A percentile compares a stretch with the other conserved stretches of the same genome.
These are phyloP conservation scores for Trichosurus vulpecula DNA, from an alignment of 2,797 vertebrate genomes.

Conservation along the genomic window DNA sequence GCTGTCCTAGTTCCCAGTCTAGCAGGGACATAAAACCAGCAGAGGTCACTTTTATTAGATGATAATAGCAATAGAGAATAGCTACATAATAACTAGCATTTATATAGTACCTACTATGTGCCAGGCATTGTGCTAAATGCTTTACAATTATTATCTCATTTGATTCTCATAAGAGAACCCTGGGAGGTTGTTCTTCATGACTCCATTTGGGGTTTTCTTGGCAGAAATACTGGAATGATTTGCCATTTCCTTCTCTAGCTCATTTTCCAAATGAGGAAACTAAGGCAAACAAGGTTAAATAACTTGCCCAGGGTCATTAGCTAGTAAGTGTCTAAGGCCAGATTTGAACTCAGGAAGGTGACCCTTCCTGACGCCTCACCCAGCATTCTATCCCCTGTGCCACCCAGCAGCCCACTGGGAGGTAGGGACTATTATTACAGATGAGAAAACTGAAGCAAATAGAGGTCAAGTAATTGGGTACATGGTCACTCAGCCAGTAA, in stretches of 20 bases:
- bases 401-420: background rate
- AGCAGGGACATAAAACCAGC: background rate
- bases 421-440: background rate
- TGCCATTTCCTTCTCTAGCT: background rate
- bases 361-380: background rate
- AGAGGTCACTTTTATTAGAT: background rate
- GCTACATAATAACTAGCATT: background rate
- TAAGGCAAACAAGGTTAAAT: slow-evolving; percentile 15
- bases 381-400: background rate
- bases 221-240: background rate
- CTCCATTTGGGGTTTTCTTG: background rate
- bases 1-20: background rate
- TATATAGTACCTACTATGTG: background rate
- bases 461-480: background rate
- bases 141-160: background rate
- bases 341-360: background rate
- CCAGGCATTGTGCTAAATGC: background rate
- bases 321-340: background rate
- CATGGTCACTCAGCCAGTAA: too few relatives aligned
- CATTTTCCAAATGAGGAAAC: slow-evolving; percentile 22
- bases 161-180: background rate
- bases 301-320: background rate
- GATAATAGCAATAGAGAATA: background rate
- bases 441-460: background rate
- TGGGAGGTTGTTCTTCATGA: background rate